A percentile compares a stretch with the other conserved stretches of the same genome.
Conservation (phyloP, 2,888 invertebrate species). For the Cryptus viduatorius region DNA sequence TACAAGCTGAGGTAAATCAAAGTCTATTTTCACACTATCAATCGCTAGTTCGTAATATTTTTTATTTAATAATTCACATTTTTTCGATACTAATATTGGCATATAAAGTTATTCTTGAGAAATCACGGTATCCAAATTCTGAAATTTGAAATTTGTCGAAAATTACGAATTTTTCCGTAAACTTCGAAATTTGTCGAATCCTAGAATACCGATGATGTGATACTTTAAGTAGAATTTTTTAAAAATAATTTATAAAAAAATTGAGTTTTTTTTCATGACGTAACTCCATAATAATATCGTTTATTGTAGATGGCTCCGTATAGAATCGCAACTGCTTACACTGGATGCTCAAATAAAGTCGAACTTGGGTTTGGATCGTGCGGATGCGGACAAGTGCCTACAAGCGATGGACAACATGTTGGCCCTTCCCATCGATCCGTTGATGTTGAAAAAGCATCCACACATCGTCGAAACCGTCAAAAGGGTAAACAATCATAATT, state of each 20-base stretch:
- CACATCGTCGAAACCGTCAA: constrained; percentile 92
- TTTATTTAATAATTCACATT: not conserved
- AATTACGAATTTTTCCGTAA: no score
- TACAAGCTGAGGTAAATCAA: constrained; percentile 78
- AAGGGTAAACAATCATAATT: constrained; percentile 83
- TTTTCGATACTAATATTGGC: not conserved
- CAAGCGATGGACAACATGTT: constrained; percentile 88
- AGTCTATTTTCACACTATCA: not conserved
- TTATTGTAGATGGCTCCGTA: constrained; percentile 86
- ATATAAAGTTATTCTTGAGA: not conserved
- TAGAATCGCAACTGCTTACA: constrained; percentile 89
- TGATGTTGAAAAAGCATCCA: constrained; percentile 94
- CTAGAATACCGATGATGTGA: no score
- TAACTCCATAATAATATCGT: not conserved
- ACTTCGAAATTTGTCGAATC: no score
- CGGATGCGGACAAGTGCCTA: constrained; percentile 91
- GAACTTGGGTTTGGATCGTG: constrained; percentile 89
- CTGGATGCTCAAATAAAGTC: constrained; percentile 89
- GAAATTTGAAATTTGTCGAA: no score
- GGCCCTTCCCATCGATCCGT: constrained; percentile 88
- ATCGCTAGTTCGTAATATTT: not conserved
- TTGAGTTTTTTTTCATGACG: not conserved
- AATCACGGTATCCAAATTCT: no score
- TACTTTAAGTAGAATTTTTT: no score
- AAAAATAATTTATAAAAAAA: no score